phyloP scores from a whole-genome alignment of 2,888 invertebrate species.

The Leptopterna dolabrata region DNA sequence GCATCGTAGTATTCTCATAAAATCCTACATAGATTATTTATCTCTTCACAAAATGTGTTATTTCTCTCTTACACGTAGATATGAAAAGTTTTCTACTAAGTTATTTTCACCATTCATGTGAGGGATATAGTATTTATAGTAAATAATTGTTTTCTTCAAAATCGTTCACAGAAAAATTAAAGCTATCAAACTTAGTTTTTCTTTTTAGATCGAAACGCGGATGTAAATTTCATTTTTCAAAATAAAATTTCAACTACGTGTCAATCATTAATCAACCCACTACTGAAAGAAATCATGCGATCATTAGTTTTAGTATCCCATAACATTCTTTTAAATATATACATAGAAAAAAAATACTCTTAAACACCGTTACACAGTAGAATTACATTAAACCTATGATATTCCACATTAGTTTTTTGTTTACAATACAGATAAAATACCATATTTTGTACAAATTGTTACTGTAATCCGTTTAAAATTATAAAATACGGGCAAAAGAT shows the following conservation, averaged over 20 bases:
- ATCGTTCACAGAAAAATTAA: neutral
- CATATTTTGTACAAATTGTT: conserved; percentile 3
- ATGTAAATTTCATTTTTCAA: neutral
- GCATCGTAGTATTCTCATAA: neutral
- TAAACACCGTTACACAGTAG: neutral
- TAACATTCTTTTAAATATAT: neutral
- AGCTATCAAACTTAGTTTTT: neutral
- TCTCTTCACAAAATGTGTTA: neutral
- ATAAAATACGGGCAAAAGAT: neutral
- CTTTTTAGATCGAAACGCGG: neutral
- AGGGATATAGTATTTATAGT: neutral
- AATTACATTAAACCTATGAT: conserved; percentile 19
- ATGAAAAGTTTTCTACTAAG: neutral
- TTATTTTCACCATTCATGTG: neutral
- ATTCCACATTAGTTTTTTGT: neutral
- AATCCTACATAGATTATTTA: neutral
- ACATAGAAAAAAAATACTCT: neutral
- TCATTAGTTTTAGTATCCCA: neutral
- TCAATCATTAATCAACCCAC: neutral
- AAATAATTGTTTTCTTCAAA: neutral
- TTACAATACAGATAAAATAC: neutral
- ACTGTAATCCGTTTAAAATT: neutral
- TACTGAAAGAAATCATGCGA: neutral
- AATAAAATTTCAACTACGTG: neutral
- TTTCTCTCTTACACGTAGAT: neutral